A percentile compares a stretch with the other conserved stretches of the same genome.
Evolutionary conservation across 2,888 invertebrate genomes (phyloP).

Genomic region (Sesia bembeciformis): DNA sequence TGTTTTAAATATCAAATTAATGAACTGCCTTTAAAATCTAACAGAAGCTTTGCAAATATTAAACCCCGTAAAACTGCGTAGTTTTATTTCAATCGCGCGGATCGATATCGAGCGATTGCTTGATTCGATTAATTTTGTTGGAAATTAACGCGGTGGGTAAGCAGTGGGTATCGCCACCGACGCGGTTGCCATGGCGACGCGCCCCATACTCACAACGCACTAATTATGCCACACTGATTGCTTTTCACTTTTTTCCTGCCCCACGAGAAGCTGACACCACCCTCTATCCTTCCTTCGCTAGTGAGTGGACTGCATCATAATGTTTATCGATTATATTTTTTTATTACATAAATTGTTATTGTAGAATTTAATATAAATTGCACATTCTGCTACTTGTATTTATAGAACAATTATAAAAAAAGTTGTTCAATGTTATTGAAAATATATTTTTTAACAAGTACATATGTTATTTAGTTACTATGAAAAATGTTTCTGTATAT

Average conservation of each 20-base stretch:
- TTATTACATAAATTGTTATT: slow-evolving; percentile 1
- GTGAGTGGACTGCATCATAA: slow-evolving; percentile 23
- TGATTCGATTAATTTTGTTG: slow-evolving; percentile 69
- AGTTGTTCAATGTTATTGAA: too few species aligned
- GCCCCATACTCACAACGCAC: slow-evolving; percentile 73
- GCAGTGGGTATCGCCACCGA: slow-evolving; percentile 61
- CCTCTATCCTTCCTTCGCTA: slow-evolving; percentile 51
- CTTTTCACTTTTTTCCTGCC: slow-evolving; percentile 68
- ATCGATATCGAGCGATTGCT: slow-evolving; percentile 53
- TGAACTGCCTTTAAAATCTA: too few species aligned
- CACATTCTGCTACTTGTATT: too few species aligned
- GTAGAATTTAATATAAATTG: not conserved
- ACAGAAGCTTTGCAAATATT: not conserved
- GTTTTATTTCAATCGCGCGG: slow-evolving; percentile 38
- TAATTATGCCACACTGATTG: slow-evolving; percentile 75
- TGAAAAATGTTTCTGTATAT: too few species aligned
- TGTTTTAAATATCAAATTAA: too few species aligned
- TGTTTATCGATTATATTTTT: slow-evolving; percentile 1
- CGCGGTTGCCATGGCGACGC: slow-evolving; percentile 63
- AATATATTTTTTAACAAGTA: too few species aligned
- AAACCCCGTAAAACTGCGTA: slow-evolving; percentile 1
- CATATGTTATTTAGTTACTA: too few species aligned
- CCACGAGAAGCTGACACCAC: slow-evolving; percentile 68
- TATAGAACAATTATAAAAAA: too few species aligned
- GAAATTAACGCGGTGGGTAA: slow-evolving; percentile 68